Percentiles rank a stretch among this genome's conserved stretches.
phyloP scores from a whole-genome alignment of 1,140 invertebrate species.

The Chlorops oryzae region DNA sequence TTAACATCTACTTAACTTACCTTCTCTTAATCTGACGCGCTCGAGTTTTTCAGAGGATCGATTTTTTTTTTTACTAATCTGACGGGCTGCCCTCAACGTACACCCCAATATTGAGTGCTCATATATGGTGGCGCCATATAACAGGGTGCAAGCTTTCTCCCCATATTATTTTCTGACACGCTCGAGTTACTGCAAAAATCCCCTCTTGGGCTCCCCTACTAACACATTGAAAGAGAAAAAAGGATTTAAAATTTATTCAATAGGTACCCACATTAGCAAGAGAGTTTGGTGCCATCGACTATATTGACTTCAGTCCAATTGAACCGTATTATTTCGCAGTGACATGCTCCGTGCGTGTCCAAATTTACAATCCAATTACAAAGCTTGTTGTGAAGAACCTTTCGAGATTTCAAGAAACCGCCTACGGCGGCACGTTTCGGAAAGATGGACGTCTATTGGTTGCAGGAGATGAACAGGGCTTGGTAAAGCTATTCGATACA shows the following conservation, averaged over 20 bases:
- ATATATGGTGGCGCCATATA: too few relatives aligned
- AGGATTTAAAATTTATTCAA: conserved; percentile 48
- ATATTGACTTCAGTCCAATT: conserved; percentile 81
- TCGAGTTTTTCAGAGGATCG: too few relatives aligned
- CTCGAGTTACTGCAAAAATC: too few relatives aligned
- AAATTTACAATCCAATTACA: conserved; percentile 85
- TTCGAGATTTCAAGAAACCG: conserved; percentile 76
- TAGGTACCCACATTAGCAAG: conserved; percentile 82
- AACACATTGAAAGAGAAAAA: conserved; percentile 26
- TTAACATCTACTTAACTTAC: too few relatives aligned
- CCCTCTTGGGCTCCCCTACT: conserved; percentile 11
- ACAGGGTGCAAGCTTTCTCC: too few relatives aligned
- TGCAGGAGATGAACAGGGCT: conserved; percentile 82
- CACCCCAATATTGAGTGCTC: too few relatives aligned
- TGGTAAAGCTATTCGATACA: conserved; percentile 83
- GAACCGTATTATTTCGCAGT: conserved; percentile 85
- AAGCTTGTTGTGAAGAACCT: conserved; percentile 79
- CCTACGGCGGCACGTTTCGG: conserved; percentile 80
- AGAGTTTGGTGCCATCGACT: conserved; percentile 86
- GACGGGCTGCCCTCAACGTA: too few relatives aligned
- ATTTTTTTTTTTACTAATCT: too few relatives aligned
- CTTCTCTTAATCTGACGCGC: too few relatives aligned
- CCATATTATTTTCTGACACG: too few relatives aligned
- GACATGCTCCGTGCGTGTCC: conserved; percentile 83
- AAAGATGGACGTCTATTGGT: conserved; percentile 78